phyloP scores from a whole-genome alignment of 2,797 vertebrate species.

The Anguilla pacifica region DNA sequence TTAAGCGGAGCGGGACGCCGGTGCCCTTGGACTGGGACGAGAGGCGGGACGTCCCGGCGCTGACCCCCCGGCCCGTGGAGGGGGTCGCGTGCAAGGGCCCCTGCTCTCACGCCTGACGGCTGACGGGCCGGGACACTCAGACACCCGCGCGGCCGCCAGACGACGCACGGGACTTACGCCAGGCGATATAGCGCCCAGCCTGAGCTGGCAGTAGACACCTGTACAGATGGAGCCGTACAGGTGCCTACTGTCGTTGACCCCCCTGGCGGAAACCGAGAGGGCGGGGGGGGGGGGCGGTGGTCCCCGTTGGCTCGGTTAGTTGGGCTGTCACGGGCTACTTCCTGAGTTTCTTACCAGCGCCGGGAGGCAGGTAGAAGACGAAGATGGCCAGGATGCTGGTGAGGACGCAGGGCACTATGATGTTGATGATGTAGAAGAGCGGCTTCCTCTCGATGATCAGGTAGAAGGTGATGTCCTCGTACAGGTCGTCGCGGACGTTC shows the following conservation, averaged over 20 bases:
- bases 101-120: too few relatives aligned
- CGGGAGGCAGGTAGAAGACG: constrained; percentile 90
- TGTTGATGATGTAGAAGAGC: constrained; percentile 88
- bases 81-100: too few relatives aligned
- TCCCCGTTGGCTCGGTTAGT: not conserved
- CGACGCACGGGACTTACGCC: too few relatives aligned
- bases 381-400: constrained; percentile 89
- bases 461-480: constrained; percentile 86
- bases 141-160: too few relatives aligned
- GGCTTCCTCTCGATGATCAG: constrained; percentile 89
- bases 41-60: too few relatives aligned
- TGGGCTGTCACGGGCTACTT: not conserved
- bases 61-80: too few relatives aligned
- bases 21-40: too few relatives aligned
- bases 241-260: too few relatives aligned
- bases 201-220: not conserved
- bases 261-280: not conserved
- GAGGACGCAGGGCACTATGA: constrained; percentile 89
- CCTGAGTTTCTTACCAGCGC: constrained; percentile 74
- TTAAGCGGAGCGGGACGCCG: too few relatives aligned
- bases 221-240: too few relatives aligned
- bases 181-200: not conserved
- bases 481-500: constrained; percentile 72
- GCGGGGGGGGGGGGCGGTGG: too few relatives aligned
- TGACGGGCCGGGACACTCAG: too few relatives aligned